Percentiles rank a stretch among this genome's conserved stretches.
Evolutionary conservation across 2,113 vertebrate species (phyloP).

Genomic region (Psilopsiagon aymara): DNA sequence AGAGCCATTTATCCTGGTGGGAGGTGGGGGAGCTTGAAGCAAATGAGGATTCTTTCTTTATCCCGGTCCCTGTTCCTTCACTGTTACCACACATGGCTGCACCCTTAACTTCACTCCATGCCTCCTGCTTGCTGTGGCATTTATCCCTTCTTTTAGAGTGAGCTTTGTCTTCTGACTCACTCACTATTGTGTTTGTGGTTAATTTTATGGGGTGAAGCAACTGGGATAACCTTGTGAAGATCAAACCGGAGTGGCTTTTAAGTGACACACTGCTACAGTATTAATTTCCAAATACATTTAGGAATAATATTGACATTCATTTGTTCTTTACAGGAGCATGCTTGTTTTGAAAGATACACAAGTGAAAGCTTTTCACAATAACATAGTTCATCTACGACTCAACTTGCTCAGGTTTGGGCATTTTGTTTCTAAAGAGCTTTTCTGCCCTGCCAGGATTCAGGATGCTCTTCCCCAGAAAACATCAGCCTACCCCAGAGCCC

Average conservation of each 20-base stretch:
- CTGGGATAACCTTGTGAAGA: slow-evolving; percentile 27
- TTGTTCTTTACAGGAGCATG: background rate
- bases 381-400: background rate
- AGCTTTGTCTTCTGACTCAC: slow-evolving; percentile 16
- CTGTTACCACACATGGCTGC: background rate
- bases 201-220: background rate
- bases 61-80: background rate
- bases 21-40: background rate
- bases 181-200: background rate
- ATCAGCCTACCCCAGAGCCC: background rate
- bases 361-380: background rate
- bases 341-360: background rate
- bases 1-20: background rate
- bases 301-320: background rate
- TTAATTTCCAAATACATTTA: background rate
- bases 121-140: background rate
- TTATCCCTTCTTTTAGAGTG: background rate
- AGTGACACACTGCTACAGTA: background rate
- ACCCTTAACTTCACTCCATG: background rate
- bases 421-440: background rate
- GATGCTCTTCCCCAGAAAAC: background rate
- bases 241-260: background rate
- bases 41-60: background rate
- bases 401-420: background rate
- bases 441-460: background rate